Conservation (phyloP, 1,140 invertebrate genomes). For the Solen grandis region DNA sequence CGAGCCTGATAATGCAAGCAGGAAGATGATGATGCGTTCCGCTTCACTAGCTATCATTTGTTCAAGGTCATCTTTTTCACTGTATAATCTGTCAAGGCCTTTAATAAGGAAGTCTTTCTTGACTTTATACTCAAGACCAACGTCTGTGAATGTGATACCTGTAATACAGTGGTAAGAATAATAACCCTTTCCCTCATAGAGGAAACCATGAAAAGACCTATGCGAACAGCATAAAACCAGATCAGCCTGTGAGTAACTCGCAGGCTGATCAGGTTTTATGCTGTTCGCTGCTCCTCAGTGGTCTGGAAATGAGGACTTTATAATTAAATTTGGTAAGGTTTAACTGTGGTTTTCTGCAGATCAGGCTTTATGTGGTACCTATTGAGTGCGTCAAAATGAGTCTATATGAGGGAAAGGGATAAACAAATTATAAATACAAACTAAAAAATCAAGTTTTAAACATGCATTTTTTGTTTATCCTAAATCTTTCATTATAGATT, state of each 20-base stretch:
- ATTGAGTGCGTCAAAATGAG: too few relatives aligned
- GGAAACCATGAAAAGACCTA: background rate
- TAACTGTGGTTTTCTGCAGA: too few relatives aligned
- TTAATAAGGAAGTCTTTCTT: slow-evolving; percentile 65
- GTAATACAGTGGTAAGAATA: slow-evolving; percentile 34
- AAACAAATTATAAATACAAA: too few relatives aligned
- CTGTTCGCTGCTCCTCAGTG: background rate
- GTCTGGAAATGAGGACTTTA: background rate
- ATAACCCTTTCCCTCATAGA: too few relatives aligned
- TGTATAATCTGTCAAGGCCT: slow-evolving; percentile 64
- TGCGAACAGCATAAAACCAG: background rate
- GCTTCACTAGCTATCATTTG: slow-evolving; percentile 63
- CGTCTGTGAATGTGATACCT: slow-evolving; percentile 69
- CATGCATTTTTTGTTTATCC: too few relatives aligned
- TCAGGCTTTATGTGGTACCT: too few relatives aligned
- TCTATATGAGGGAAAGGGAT: too few relatives aligned
- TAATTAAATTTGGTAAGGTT: background rate
- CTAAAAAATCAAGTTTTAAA: too few relatives aligned
- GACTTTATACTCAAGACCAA: slow-evolving; percentile 59
- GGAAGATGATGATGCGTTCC: slow-evolving; percentile 57
- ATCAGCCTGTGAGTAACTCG: background rate
- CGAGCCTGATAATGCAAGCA: slow-evolving; percentile 53
- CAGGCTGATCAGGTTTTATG: background rate
- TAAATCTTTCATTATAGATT: too few relatives aligned
- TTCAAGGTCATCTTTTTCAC: slow-evolving; percentile 56